phyloP scores from a whole-genome alignment of 2,888 invertebrate genomes.

The Trissolcus brochymenae region DNA sequence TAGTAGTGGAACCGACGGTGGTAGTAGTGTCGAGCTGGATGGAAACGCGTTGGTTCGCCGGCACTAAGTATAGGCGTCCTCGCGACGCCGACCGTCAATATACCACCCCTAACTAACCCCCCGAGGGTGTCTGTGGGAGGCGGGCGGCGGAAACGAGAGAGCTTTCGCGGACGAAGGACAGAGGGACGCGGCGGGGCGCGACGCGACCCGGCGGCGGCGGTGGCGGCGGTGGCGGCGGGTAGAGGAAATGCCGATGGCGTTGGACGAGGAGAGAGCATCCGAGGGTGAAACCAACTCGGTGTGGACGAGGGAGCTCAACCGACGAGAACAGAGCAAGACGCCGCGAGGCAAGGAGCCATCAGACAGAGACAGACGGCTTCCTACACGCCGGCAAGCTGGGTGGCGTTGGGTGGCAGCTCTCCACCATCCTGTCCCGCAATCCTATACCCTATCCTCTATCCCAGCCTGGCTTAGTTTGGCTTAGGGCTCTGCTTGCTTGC shows the following conservation, averaged over 20 bases:
- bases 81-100: conserved; percentile 76
- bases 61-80: conserved; percentile 76
- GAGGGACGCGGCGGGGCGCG: conserved; percentile 55
- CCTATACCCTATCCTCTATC: conserved; percentile 63
- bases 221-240: conserved; percentile 48
- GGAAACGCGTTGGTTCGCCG: conserved; percentile 73
- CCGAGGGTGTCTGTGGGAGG: conserved; percentile 62
- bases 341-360: conserved; percentile 35
- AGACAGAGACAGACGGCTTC: conserved; percentile 34
- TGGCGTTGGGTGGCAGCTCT: conserved; percentile 35
- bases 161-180: conserved; percentile 51
- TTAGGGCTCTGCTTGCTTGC: conserved; percentile 63
- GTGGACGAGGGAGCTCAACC: conserved; percentile 54
- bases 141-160: conserved; percentile 62
- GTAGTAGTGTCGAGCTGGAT: conserved; percentile 64
- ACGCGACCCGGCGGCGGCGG: conserved; percentile 34
- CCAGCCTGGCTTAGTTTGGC: conserved; percentile 72
- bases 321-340: conserved; percentile 49
- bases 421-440: conserved; percentile 50
- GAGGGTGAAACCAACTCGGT: conserved; percentile 41
- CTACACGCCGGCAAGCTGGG: conserved; percentile 43
- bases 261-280: conserved; percentile 55
- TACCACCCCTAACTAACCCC: conserved; percentile 66
- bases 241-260: conserved; percentile 61
- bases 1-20: conserved; percentile 23